Percentiles rank a stretch among this genome's conserved stretches.
These are phyloP conservation scores for Motacilla alba DNA, from an alignment of 2,113 vertebrate species.

Conservation along the genomic window DNA sequence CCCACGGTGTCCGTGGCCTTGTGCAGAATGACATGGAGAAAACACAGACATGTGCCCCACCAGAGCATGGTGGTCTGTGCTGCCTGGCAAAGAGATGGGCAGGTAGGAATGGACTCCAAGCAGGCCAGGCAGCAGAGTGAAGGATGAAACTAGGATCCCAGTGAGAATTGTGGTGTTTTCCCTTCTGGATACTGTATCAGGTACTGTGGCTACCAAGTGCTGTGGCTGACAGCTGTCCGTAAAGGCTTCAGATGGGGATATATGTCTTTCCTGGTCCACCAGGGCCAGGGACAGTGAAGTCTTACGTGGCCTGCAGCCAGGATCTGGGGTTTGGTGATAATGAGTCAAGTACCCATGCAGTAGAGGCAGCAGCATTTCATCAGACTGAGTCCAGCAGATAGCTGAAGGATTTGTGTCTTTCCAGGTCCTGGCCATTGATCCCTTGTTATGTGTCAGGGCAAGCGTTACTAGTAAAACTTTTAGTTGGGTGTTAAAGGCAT, in stretches of 20 bases:
- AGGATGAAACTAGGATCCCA: not conserved
- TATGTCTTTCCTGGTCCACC: not conserved
- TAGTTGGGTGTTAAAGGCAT: not conserved
- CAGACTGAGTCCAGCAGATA: not conserved
- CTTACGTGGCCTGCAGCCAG: not conserved
- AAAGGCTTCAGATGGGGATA: not conserved
- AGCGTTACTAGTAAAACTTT: not conserved
- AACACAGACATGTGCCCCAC: accelerated
- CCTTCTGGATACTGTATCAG: not conserved
- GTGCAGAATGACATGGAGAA: not conserved
- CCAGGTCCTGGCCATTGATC: not conserved
- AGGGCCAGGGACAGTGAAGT: not conserved
- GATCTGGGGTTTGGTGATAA: not conserved
- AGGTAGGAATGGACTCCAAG: not conserved
- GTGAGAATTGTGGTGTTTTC: not conserved
- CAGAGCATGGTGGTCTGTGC: accelerated
- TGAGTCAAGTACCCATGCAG: not conserved
- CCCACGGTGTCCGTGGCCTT: accelerated
- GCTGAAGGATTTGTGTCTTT: not conserved
- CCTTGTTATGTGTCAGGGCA: not conserved
- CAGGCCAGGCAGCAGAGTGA: not conserved
- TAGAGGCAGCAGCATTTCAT: not conserved
- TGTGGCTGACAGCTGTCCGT: not conserved
- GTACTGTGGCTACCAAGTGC: not conserved
- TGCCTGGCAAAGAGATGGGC: not conserved